Evolutionary conservation across 1,140 invertebrate genomes (phyloP).

Genomic region (Neotoxoptera formosana): DNA sequence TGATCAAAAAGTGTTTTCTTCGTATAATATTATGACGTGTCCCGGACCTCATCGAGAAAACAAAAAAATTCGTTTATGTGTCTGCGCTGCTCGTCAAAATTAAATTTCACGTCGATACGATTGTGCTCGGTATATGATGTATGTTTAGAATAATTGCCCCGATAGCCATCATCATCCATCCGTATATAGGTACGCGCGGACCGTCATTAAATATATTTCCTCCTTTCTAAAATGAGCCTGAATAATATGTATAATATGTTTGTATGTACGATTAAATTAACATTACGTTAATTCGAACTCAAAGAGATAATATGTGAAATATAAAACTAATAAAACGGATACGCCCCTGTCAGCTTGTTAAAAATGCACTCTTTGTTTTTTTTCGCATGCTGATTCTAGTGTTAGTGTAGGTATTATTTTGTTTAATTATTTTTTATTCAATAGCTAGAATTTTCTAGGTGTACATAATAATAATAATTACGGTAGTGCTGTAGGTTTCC

Average conservation of each 20-base stretch:
- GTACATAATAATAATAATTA: constrained; percentile 12
- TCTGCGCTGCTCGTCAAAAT: neutral
- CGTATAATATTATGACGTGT: neutral
- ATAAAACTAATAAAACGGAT: constrained; percentile 26
- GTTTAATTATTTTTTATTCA: constrained; percentile 33
- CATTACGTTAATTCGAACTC: neutral
- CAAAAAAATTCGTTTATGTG: neutral
- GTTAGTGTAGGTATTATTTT: neutral
- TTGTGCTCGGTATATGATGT: neutral
- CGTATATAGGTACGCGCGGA: neutral
- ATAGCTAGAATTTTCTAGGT: neutral
- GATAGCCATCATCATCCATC: constrained; percentile 3
- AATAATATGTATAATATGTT: neutral
- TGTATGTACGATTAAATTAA: neutral
- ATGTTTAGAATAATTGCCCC: neutral
- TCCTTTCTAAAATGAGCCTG: constrained; percentile 34
- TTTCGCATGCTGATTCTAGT: neutral
- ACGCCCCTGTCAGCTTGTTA: neutral
- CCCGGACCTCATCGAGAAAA: neutral
- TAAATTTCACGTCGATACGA: neutral
- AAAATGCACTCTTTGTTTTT: constrained; percentile 30
- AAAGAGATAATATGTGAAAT: neutral
- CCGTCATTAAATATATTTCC: constrained; percentile 25
- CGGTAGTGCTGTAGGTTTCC: neutral
- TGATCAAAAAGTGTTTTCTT: neutral